Conservation (phyloP, 2,797 vertebrate species). For the Natrix natrix region DNA sequence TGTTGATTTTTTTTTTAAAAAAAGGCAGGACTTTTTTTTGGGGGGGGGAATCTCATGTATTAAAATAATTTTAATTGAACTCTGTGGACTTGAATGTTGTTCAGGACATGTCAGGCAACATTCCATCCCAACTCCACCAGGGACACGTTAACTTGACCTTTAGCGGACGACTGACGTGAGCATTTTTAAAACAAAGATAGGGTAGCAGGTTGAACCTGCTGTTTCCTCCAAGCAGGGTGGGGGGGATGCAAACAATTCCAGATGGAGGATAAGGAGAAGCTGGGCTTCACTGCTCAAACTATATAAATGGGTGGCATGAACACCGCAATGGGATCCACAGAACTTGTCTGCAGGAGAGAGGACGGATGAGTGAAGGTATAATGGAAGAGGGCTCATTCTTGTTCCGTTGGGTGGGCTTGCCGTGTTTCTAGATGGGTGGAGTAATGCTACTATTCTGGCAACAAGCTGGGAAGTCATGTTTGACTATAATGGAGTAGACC, state of each 20-base stretch:
- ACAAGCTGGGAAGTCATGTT: neutral
- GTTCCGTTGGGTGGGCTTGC: too few relatives aligned
- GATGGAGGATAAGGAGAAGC: neutral
- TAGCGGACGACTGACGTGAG: neutral
- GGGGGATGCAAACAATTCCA: constrained; percentile 4
- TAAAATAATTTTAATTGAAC: neutral
- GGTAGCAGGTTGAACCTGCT: neutral
- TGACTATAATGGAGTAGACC: neutral
- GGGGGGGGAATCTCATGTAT: neutral
- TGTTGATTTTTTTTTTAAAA: neutral
- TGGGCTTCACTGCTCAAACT: neutral
- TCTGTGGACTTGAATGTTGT: neutral
- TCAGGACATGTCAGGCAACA: neutral
- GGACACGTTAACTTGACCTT: neutral
- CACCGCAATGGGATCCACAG: neutral
- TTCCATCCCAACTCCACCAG: neutral
- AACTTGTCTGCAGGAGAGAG: neutral
- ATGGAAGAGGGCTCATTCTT: neutral
- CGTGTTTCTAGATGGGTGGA: neutral
- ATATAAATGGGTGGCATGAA: neutral
- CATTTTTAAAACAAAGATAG: neutral
- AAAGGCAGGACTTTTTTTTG: neutral
- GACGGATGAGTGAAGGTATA: neutral
- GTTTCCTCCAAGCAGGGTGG: neutral
- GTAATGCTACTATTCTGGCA: neutral